These are phyloP conservation scores for Folsomia candida DNA, from an alignment of 2,888 invertebrate species.

Conservation along the genomic window DNA sequence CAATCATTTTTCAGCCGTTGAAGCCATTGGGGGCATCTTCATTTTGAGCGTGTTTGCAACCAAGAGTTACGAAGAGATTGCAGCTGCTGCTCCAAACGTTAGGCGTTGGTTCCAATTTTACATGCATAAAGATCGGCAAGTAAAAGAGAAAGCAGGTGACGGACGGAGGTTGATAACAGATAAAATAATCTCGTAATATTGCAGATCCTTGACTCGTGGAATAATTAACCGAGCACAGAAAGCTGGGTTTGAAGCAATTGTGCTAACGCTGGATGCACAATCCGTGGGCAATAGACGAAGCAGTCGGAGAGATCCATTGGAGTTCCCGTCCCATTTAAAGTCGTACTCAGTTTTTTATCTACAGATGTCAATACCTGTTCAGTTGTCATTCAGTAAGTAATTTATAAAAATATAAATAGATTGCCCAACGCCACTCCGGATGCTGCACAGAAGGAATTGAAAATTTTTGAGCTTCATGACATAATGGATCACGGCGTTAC, in stretches of 20 bases:
- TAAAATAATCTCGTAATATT: no score
- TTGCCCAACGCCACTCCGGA: no score
- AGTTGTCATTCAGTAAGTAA: no score
- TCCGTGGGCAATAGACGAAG: conserved; percentile 70
- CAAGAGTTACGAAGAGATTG: conserved; percentile 83
- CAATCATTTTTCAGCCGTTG: conserved; percentile 2
- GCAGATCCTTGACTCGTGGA: no score
- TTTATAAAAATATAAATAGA: no score
- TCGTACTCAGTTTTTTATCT: conserved; percentile 20
- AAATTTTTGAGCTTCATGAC: neutral
- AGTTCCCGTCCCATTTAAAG: conserved; percentile 39
- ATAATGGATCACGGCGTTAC: conserved; percentile 70
- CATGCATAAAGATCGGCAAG: conserved; percentile 80
- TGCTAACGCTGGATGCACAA: conserved; percentile 84
- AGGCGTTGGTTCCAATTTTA: conserved; percentile 90
- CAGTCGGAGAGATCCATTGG: conserved; percentile 31
- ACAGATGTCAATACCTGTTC: no score
- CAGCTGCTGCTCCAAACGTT: conserved; percentile 67
- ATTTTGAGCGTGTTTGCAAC: conserved; percentile 83
- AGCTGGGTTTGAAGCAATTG: conserved; percentile 81
- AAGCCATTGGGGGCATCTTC: conserved; percentile 65
- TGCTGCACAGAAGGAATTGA: no score
- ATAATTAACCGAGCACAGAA: no score
- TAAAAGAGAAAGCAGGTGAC: no score
- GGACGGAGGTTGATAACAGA: no score